Conservation (phyloP, 2,888 invertebrate species). For the Sycophila texana region DNA sequence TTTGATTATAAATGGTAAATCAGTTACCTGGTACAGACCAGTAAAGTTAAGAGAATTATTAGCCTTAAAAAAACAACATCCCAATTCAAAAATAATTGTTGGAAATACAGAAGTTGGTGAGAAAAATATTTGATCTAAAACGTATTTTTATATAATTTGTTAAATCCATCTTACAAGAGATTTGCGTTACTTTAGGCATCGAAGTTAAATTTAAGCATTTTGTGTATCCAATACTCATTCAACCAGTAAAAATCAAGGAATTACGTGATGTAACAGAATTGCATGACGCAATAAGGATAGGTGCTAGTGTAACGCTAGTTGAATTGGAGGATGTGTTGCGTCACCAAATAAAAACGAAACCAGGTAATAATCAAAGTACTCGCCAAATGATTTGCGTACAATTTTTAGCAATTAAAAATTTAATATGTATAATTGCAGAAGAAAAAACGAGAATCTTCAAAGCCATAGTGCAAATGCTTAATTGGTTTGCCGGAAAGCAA, state of each 20-base stretch:
- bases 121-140: constrained; percentile 42
- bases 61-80: constrained; percentile 80
- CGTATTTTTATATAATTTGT: not conserved
- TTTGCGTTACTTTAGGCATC: constrained; percentile 77
- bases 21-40: constrained; percentile 86
- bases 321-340: constrained; percentile 82
- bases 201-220: constrained; percentile 92
- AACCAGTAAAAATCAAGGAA: constrained; percentile 83
- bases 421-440: constrained; percentile 72
- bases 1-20: constrained; percentile 79
- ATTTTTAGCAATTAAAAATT: not conserved
- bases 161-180: not conserved
- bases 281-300: constrained; percentile 81
- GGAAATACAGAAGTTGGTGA: constrained; percentile 92
- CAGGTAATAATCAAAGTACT: constrained; percentile 62
- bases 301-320: constrained; percentile 85
- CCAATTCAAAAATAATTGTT: constrained; percentile 85
- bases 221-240: constrained; percentile 85
- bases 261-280: constrained; percentile 78
- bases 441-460: constrained; percentile 81
- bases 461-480: constrained; percentile 83
- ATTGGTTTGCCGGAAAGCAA: constrained; percentile 97
- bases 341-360: constrained; percentile 76
- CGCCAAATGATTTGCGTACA: no score
- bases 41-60: constrained; percentile 80